Conservation (phyloP, 2,888 invertebrate genomes). For the Neria commutata region DNA sequence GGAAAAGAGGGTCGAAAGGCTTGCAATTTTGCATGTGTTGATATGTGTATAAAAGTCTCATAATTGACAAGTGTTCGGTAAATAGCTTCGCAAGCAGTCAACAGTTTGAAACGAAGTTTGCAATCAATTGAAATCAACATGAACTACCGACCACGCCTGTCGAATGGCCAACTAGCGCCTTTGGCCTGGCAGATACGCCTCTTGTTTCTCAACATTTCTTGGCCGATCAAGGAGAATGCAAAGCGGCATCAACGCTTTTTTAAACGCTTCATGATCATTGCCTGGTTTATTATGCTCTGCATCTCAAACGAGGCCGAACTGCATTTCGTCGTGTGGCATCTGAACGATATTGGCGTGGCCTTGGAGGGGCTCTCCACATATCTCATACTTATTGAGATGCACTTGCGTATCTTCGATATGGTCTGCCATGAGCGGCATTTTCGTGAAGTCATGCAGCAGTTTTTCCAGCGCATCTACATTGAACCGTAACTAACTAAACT, state of each 20-base stretch:
- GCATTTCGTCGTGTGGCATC: neutral
- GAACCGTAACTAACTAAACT: slow-evolving; percentile 35
- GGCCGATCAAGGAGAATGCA: neutral
- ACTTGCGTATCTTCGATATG: slow-evolving; percentile 43
- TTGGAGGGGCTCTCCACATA: slow-evolving; percentile 32
- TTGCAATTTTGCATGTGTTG: too few relatives aligned
- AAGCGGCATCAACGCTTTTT: neutral
- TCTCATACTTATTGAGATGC: slow-evolving; percentile 41
- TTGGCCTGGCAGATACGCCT: neutral
- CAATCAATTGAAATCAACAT: neutral
- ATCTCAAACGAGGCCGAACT: neutral
- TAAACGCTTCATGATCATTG: neutral
- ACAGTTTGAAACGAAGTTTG: neutral
- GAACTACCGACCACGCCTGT: slow-evolving; percentile 26
- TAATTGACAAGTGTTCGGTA: neutral
- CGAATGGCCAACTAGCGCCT: neutral
- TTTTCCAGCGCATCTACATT: slow-evolving; percentile 45
- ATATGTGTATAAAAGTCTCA: too few relatives aligned
- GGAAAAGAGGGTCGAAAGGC: too few relatives aligned
- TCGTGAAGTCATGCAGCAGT: slow-evolving; percentile 41
- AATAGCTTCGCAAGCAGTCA: neutral
- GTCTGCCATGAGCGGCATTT: slow-evolving; percentile 38
- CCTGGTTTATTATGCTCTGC: neutral
- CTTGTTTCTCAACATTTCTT: slow-evolving; percentile 18
- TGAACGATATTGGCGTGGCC: neutral